Base-by-base conservation (phyloP, 2,888 invertebrate genomes). In the Neoscelio sp. region DNA sequence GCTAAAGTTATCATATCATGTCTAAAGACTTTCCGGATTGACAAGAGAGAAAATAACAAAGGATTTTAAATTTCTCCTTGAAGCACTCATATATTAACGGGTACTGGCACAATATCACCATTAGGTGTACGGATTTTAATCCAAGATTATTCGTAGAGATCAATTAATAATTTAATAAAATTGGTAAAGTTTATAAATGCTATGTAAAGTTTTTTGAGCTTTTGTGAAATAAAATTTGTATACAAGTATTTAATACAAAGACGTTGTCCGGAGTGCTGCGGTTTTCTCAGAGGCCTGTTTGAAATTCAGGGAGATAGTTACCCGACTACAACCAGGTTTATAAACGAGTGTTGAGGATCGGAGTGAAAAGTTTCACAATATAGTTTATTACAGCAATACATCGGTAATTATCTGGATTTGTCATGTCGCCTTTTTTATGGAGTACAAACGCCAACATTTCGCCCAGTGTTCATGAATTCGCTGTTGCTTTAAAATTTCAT, bases 351-450 rank as follows among this genome's bases (percentile, higher is more conserved):
- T 26, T 26, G 3, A 50, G 12, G 8, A 44, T 42, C 2, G 40
- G 58, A 1, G 40, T 58, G 15, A 58, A 58, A 42, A 58, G 10
- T n/a, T 58, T 58, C 7, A 15, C 13, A 8, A 58, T 28, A n/a
- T 13, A 38, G 13, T 42, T 42, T 7, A 42, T 23, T 8, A 58
- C 15, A 7, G 58, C 28, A 13, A 58, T 58, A 15, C 26, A 28
- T 13, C 58, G 20, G n/a, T 58, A 58, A 12, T 58, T 58, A 4
- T 15, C 10, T 12, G 56, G 56, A 23, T 58, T 23, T 1, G 5
- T 8, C 7, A 6, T 13, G 3, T 42, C 28, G 0, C 58, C 40
- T 8, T 58, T 58, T 42, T 58, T 58, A 26, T 40, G 20, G n/a
- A n/a, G n/a, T n/a, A n/a, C n/a, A n/a, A n/a, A n/a, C n/a, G n/a